These are phyloP conservation scores for Diaprepes abbreviatus DNA, from an alignment of 2,888 invertebrate species.

Conservation along the genomic window DNA sequence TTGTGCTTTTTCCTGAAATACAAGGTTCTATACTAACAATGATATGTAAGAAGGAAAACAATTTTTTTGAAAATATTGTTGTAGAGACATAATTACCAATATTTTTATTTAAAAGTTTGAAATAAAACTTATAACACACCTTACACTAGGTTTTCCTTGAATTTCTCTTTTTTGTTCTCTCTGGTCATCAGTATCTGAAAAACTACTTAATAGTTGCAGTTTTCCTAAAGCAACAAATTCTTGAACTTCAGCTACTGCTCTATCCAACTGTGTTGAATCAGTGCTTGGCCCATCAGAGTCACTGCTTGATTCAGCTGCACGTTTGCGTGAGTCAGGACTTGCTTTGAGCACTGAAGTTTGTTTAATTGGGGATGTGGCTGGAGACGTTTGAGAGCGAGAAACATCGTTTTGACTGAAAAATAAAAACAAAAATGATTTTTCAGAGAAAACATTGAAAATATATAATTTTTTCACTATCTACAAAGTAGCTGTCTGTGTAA, in stretches of 20 bases:
- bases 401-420: constrained; percentile 49
- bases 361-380: constrained; percentile 47
- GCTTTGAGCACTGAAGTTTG: constrained; percentile 41
- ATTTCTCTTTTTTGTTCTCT: constrained; percentile 13
- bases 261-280: constrained; percentile 63
- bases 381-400: constrained; percentile 45
- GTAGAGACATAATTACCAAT: too few species aligned
- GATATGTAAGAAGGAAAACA: too few species aligned
- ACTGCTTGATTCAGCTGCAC: constrained; percentile 66
- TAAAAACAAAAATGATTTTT: neutral
- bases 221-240: constrained; percentile 51
- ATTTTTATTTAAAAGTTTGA: too few species aligned
- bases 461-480: too few species aligned
- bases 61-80: too few species aligned
- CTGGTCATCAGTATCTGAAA: constrained; percentile 64
- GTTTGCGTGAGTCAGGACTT: constrained; percentile 56
- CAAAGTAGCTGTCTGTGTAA: too few species aligned
- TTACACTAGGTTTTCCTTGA: constrained; percentile 21
- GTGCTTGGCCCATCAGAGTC: constrained; percentile 67
- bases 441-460: too few species aligned
- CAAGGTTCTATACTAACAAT: too few species aligned
- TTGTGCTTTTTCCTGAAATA: constrained; percentile 53
- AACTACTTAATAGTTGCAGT: constrained; percentile 71
- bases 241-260: constrained; percentile 71
- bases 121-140: constrained; percentile 56